Conservation (phyloP, 2,888 invertebrate genomes). For the Gymnoscelis rufifasciata region DNA sequence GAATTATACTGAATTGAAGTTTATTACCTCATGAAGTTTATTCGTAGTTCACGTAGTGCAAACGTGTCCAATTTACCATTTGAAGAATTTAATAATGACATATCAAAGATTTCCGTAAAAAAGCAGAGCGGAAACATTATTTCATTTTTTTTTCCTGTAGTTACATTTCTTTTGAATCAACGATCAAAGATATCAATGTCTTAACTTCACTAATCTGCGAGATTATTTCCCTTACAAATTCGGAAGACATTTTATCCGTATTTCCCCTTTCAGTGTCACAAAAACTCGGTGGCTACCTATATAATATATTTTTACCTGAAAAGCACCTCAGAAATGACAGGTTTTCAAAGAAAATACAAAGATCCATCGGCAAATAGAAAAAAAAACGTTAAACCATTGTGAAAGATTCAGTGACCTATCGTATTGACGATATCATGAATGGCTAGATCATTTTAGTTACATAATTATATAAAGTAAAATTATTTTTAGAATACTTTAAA, state of each 20-base stretch:
- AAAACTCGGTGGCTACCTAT: not conserved
- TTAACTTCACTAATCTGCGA: not conserved
- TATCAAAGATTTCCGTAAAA: no score
- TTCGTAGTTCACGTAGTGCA: no score
- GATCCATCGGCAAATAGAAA: constrained; percentile 8
- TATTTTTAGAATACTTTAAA: no score
- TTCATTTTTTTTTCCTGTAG: no score
- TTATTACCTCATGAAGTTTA: no score
- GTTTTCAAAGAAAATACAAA: constrained; percentile 15
- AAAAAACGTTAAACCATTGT: constrained; percentile 21
- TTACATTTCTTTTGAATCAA: no score
- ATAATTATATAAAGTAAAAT: no score
- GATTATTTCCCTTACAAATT: not conserved
- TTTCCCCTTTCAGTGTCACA: not conserved
- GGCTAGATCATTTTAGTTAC: constrained; percentile 11
- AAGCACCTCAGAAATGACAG: constrained; percentile 14
- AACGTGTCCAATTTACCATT: no score
- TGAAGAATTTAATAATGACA: no score
- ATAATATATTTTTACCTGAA: constrained; percentile 15
- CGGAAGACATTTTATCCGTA: not conserved
- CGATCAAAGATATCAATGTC: not conserved
- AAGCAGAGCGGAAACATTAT: no score
- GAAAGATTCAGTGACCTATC: constrained; percentile 9
- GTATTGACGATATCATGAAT: not conserved
- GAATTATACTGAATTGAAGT: no score